Conservation (phyloP, 1,140 invertebrate species). For the Magallana angulata region DNA sequence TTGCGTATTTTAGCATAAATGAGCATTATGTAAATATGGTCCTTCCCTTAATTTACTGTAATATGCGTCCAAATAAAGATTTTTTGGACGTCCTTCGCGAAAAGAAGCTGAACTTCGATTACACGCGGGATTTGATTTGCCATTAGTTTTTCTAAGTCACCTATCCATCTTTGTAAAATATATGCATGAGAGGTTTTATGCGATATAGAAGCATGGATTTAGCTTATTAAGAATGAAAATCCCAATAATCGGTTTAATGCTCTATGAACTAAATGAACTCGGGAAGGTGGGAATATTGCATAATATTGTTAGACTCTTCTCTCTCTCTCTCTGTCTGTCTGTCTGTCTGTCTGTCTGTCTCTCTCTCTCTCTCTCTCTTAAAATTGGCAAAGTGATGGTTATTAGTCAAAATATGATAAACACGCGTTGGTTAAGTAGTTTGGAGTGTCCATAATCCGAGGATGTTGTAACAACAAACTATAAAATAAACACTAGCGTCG, state of each 20-base stretch:
- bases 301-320: no score
- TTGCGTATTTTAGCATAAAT: not conserved
- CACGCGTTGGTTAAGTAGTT: not conserved
- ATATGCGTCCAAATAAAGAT: not conserved
- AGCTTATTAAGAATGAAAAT: no score
- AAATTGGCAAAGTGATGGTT: not conserved
- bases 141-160: not conserved
- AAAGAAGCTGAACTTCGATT: conserved; percentile 17
- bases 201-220: not conserved
- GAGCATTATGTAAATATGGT: not conserved
- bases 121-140: not conserved
- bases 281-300: no score
- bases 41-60: not conserved
- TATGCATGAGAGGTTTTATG: conserved; percentile 2
- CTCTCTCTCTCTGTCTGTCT: not conserved
- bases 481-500: not conserved
- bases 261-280: no score
- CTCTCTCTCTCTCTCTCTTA: conserved; percentile 32
- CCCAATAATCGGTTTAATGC: no score
- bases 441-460: not conserved
- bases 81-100: not conserved
- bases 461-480: not conserved
- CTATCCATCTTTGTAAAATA: not conserved
- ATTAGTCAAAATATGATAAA: not conserved
- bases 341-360: not conserved